Evolutionary conservation across 1,140 invertebrate species (phyloP), one percentile per base, ranked within the genome.

Genomic region (Liolophura sinensis): DNA sequence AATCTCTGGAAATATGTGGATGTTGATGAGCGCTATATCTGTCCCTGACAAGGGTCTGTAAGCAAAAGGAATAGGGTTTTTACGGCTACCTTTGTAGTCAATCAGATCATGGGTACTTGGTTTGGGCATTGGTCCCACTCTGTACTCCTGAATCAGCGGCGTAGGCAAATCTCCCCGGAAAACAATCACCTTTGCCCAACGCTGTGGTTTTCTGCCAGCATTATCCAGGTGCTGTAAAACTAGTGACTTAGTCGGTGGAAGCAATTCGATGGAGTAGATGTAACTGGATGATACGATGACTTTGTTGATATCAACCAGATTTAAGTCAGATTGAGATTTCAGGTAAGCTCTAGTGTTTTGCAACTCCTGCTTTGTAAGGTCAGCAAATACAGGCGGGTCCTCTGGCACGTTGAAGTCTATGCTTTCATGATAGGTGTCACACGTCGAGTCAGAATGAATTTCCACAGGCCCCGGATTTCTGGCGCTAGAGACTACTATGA

Each of bases 111-210:
- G 51, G 51, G 3, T 54, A 7, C 18, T 54, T n/a, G 51, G n/a
- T 20, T 24, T 1, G 3, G n/a, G n/a, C n/a, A 54, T n/a, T 20
- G 51, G 51, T n/a, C 51, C 51, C 3, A 54, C 51, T 54, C 12
- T 12, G 12, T 54, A 54, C 24, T 54, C 51, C 51, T 20, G 18
- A 24, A 54, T n/a, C 18, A 5, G n/a, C 12, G 51, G 51, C n/a
- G 51, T 4, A 12, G 18, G 18, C 12, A n/a, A 7, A 54, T 54
- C 24, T 54, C 51, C 51, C 7, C 51, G 51, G 24, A 20, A 24
- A 54, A 54, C 12, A 24, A 20, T n/a, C n/a, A 54, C 51, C n/a
- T 54, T 24, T 54, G 51, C 51, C n/a, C 24, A 54, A 54, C 51
- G 51, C 51, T 24, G n/a, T 20, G 51, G 51, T 20, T n/a, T 20